These are phyloP conservation scores for Eurosta solidaginis DNA, from an alignment of 1,140 invertebrate genomes.

Conservation along the genomic window DNA sequence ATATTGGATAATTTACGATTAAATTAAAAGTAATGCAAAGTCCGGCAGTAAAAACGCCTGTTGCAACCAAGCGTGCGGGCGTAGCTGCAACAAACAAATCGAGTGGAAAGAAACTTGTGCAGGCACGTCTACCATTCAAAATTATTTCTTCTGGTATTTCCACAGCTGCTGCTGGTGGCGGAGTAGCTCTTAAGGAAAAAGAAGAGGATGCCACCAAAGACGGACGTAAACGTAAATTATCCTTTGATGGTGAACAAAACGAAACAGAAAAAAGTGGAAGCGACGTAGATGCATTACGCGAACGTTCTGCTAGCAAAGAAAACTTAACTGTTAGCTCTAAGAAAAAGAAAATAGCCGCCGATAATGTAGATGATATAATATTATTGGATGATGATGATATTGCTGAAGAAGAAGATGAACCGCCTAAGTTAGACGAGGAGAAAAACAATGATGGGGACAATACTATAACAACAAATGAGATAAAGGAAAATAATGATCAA, in stretches of 20 bases:
- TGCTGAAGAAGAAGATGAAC: slow-evolving; percentile 21
- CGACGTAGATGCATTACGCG: neutral
- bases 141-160: slow-evolving; percentile 40
- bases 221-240: slow-evolving; percentile 49
- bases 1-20: neutral
- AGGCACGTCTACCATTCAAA: slow-evolving; percentile 58
- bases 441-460: slow-evolving; percentile 10
- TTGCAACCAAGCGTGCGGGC: neutral
- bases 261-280: slow-evolving; percentile 57
- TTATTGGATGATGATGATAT: slow-evolving; percentile 30
- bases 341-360: slow-evolving; percentile 42
- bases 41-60: neutral
- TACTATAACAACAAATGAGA: neutral
- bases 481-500: slow-evolving; percentile 12
- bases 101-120: slow-evolving; percentile 56
- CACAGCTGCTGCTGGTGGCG: neutral
- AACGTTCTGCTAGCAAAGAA: slow-evolving; percentile 52
- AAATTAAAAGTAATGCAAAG: neutral
- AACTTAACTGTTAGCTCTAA: slow-evolving; percentile 18
- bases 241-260: slow-evolving; percentile 38
- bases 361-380: neutral
- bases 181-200: neutral
- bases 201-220: neutral
- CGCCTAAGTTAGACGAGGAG: no score
- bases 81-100: slow-evolving; percentile 37